Evolutionary conservation across 2,888 invertebrate species (phyloP).

Genomic region (Clepsis dumicolana): DNA sequence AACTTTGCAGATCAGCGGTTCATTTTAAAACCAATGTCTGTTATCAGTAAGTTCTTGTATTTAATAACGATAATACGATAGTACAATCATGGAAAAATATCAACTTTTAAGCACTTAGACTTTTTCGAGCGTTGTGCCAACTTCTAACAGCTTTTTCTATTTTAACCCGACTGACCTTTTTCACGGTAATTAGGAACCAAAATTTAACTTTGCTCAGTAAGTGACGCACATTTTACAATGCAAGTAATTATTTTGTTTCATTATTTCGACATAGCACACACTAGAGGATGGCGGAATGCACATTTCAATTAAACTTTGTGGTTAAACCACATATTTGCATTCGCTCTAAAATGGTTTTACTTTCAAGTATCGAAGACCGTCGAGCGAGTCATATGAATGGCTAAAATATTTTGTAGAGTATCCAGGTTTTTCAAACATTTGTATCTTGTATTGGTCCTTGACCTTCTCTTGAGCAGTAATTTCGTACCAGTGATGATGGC

Average conservation of each 20-base stretch:
- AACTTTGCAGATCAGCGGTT: no score
- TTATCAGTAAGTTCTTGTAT: no score
- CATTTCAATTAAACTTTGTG: conserved; percentile 36
- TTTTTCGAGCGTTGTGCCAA: no score
- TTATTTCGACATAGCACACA: neutral
- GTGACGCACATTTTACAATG: conserved; percentile 7
- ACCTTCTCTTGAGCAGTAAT: no score
- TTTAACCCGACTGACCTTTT: neutral
- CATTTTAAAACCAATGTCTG: no score
- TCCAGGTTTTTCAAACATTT: neutral
- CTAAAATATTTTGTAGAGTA: neutral
- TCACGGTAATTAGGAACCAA: neutral
- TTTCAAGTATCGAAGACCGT: conserved; percentile 18
- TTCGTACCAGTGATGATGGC: no score
- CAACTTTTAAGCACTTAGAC: no score
- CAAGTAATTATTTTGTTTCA: conserved; percentile 22
- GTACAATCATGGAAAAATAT: no score
- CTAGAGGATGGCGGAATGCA: conserved; percentile 16
- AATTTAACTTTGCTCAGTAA: neutral
- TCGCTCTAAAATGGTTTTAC: conserved; percentile 18
- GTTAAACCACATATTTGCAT: conserved; percentile 32
- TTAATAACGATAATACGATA: no score
- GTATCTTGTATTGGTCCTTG: no score
- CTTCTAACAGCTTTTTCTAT: no score
- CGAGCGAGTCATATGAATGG: neutral